phyloP scores from a whole-genome alignment of 2,113 vertebrate species.

The Colossoma macropomum region DNA sequence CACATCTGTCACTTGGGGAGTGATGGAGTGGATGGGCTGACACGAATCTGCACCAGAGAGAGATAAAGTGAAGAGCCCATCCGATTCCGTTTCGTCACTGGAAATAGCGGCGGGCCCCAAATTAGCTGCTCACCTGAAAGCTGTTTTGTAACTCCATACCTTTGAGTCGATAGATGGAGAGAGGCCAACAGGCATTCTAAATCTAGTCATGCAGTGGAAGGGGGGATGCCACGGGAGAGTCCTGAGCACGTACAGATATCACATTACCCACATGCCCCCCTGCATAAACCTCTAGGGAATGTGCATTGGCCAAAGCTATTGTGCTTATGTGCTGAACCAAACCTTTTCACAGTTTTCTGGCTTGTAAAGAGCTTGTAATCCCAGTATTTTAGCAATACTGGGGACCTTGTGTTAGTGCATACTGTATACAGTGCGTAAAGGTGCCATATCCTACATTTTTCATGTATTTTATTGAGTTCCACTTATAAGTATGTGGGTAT shows the following conservation, averaged over 20 bases:
- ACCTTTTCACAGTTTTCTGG: conserved; percentile 36
- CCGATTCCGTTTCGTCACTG: conserved; percentile 34
- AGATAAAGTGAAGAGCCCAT: conserved; percentile 24
- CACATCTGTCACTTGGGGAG: conserved; percentile 47
- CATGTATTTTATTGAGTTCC: too few species aligned
- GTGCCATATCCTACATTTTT: neutral
- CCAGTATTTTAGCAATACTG: conserved; percentile 39
- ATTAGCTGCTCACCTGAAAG: conserved; percentile 32
- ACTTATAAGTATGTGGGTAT: too few species aligned
- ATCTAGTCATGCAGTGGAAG: neutral
- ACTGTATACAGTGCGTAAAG: neutral
- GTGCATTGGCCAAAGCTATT: conserved; percentile 28
- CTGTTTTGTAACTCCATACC: conserved; percentile 35
- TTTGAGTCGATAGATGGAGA: conserved; percentile 36
- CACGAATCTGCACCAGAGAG: neutral
- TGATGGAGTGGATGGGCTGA: conserved; percentile 41
- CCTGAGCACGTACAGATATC: conserved; percentile 37
- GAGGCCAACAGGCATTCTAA: conserved; percentile 33
- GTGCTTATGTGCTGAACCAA: conserved; percentile 30
- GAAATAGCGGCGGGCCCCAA: conserved; percentile 1
- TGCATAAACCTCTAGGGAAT: conserved; percentile 17
- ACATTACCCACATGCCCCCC: conserved; percentile 42
- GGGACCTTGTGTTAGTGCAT: neutral
- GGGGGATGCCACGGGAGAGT: conserved; percentile 20
- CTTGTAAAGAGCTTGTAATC: conserved; percentile 8